Base-by-base conservation (phyloP, 2,888 invertebrate genomes). In the Nebria brevicollis region DNA sequence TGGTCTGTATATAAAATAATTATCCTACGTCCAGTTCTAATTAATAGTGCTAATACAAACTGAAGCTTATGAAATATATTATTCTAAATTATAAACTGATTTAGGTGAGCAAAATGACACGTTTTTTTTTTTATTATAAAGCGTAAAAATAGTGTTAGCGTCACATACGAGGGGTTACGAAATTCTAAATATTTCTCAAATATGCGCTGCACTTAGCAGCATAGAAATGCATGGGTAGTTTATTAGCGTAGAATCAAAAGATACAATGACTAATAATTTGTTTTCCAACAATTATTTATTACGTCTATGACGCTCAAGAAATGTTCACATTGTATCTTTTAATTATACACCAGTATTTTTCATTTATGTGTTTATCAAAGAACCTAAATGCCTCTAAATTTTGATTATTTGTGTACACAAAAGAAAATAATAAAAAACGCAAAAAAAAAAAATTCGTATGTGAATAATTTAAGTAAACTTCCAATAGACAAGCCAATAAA, bases 401-500 rank as follows among this genome's bases (percentile, higher is more conserved):
- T 54, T 54, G 13, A 54, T 54, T 54, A 54, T 54, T 54, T 54
- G 54, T 54, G 54, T 54, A 54, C 54, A 54, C 54, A 54, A 54
- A 54, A 54, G 54, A 13, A 54, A 43, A 43, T 20, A 20, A 20
- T 20, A 20, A 20, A 20, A 43, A 54, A 54, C 1, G 54, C 54
- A n/a, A 0, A 20, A 54, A 70, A 70, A 25, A 10, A 20, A 34
- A 34, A 34, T 25, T 20, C 70, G 25, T 25, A 25, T 70, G 70
- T 70, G 11, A 70, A 25, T 70, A 70, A 25, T 70, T 70, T 70
- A 80, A 79, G 41, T 78, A 81, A 82, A 82, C 83, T 83, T 79
- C 83, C 83, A 83, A 77, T 83, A 83, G 82, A 75, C 79, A 82
- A 78, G 70, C 82, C 77, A 83, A 82, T 82, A 83, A 83, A 82